Evolutionary conservation across 2,797 vertebrate species (phyloP), one percentile per base, ranked within the genome.

Genomic region (Distichodus sexfasciatus): DNA sequence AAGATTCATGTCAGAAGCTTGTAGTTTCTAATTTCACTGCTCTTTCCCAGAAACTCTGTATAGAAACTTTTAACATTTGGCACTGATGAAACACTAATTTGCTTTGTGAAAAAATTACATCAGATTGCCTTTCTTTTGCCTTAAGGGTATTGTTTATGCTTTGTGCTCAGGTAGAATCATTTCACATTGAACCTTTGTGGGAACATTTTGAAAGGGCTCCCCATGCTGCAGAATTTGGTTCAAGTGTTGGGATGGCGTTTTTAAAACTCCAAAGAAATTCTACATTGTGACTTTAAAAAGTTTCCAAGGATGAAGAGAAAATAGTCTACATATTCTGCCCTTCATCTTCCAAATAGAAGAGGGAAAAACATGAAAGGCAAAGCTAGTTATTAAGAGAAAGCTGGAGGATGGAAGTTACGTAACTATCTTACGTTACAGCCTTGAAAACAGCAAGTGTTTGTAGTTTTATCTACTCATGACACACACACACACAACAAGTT

Each of bases 1-100:
- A 59, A n/a, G 23, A 59, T 41, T 59, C 40, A 59, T 59, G 55
- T 59, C 55, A 59, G 23, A 59, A 41, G 55, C 36, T 36, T 59
- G 36, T 23, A 41, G 55, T 35, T 59, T 31, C 35, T 58, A 36
- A 24, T 58, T 9, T 59, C 55, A 4, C 31, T 41, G 21, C 55
- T 36, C 55, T 28, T 59, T 59, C 36, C n/a, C 14, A 4, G 36
- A n/a, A n/a, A n/a, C 3, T 21, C 23, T 58, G 5, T 26, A 23
- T 1, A 40, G 55, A 19, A 9, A 26, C 14, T 23, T 41, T 21
- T 15, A 4, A 15, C 36, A 12, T n/a, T 14, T 15, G 7, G 8
- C 36, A 46, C 21, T 19, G 24, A 41, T 41, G 24, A 26, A 59
- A 14, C 2, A 15, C 14, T n/a, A n/a, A n/a, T n/a, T n/a, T 55